Percentiles rank a stretch among this genome's conserved stretches.
Evolutionary conservation across 2,888 invertebrate genomes (phyloP).

Genomic region (Synanthedon myopaeformis): DNA sequence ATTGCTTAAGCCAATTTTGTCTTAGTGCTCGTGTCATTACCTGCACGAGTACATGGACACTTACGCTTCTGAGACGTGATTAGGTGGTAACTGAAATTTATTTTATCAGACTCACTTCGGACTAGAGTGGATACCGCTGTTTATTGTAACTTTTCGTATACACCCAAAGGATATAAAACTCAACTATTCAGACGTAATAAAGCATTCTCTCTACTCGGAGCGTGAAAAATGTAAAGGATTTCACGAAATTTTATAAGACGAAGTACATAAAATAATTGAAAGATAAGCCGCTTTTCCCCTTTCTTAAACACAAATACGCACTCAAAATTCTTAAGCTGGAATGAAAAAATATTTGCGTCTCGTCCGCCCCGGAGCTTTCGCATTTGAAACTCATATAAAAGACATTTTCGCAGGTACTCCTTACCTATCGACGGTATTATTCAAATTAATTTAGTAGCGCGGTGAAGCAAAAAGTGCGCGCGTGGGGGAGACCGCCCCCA

Average conservation of each 20-base stretch:
- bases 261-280: constrained; percentile 12
- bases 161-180: neutral
- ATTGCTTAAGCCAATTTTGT: constrained; percentile 59
- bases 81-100: constrained; percentile 55
- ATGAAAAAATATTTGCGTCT: constrained; percentile 36
- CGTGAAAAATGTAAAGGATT: neutral
- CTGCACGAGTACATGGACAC: constrained; percentile 36
- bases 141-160: constrained; percentile 38
- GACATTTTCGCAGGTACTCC: constrained; percentile 50
- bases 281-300: constrained; percentile 25
- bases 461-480: constrained; percentile 64
- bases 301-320: constrained; percentile 45
- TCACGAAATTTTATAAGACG: constrained; percentile 4
- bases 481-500: constrained; percentile 49
- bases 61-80: constrained; percentile 45
- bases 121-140: constrained; percentile 30
- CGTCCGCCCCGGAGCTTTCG: constrained; percentile 34
- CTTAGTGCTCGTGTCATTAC: constrained; percentile 52
- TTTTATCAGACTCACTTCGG: constrained; percentile 33
- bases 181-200: too few relatives aligned
- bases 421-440: constrained; percentile 64
- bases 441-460: constrained; percentile 67
- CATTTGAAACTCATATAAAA: constrained; percentile 60
- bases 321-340: constrained; percentile 30
- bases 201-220: too few relatives aligned